Evolutionary conservation across 2,797 vertebrate genomes (phyloP), one percentile per base, ranked within the genome.

Genomic region (Otolemur crassicaudatus): DNA sequence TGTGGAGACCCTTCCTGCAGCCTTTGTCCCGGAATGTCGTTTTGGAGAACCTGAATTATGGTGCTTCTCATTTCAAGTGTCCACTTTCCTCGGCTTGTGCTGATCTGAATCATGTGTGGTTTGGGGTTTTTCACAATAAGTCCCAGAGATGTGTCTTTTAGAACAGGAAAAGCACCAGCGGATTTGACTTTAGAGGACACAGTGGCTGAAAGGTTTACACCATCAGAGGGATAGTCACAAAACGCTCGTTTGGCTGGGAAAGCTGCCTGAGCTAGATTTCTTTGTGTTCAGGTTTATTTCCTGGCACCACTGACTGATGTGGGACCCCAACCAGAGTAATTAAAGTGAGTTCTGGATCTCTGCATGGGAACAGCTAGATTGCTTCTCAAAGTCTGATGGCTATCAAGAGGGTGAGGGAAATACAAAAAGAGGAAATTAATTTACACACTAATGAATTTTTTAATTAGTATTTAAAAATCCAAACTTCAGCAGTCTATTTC

Each of bases 361-460:
- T 58, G 76, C 46, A 77, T 61, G 43, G 97, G 37, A 98, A 93
- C 85, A 84, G 10, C 87, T 87, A 91, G 43, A 92, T 95, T 98
- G 93, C 91, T 96, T 98, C 97, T 98, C 97, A 70, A 93, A 86
- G 94, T 96, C 94, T 95, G 95, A 98, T 98, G 98, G 95, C 97
- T 98, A 98, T 97, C 97, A 94, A 95, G 98, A 98, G 98, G 95
- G 96, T 97, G 31, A 92, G 80, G 53, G 93, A 98, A 97, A 97
- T 75, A 97, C 93, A 92, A 97, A 98, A 97, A 95, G 75, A 98
- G 95, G 97, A 98, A 98, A 98, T 98, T 98, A 98, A 98, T 98
- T 98, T 98, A 95, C 91, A 97, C 87, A 95, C 95, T 98, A 98
- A 99, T 98, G 98, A 98, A 96, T 98, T 98, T 99, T 99, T 99